Evolutionary conservation across 2,888 invertebrate genomes (phyloP), one percentile per base, ranked within the genome.

Genomic region (Argynnis bischoffii): DNA sequence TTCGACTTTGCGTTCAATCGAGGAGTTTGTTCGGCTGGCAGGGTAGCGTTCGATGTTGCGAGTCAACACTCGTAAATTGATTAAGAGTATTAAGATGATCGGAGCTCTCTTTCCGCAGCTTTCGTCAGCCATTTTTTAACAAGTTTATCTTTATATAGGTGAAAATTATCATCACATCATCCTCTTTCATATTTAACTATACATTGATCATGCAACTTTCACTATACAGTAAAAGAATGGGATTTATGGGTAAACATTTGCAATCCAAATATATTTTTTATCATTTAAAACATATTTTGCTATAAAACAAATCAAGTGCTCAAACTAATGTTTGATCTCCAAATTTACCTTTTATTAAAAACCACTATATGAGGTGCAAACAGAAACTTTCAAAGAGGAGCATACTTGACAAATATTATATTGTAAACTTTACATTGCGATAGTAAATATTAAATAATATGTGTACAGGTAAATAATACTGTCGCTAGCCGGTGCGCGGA

Each of bases 391-490:
- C 81, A 90, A 91, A 90, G 89, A 87, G 84, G 85, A 89, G 90
- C 88, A 89, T 87, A 90, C 87, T 85, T 89, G 81, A 88, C 91
- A 92, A 92, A 92, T 90, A 92, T 90, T 90, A 89, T 88, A 89
- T 90, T 88, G 89, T 92, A 86, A 89, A 90, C 89, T 90, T 90
- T 89, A 87, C 89, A 87, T 87, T 90, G 87, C 82, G 79, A 87
- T 78, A 78, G 90, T 87, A 92, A 92, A 92, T 91, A 92, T 90
- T 90, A 91, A 90, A 90, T 90, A 88, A 90, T 90, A 85, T 90
- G 88, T 90, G 84, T 87, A 81, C 87, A 79, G 84, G 85, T 87
- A 89, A 89, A 91, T 90, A 90, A 87, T 87, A 86, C 80, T 85
- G 90, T 89, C 87, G 88, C 88, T 90, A 87, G 90, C 84, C 79